A percentile compares a stretch with the other conserved stretches of the same genome.
Conservation (phyloP, 1,140 invertebrate species). For the Steinernema khuongi region DNA sequence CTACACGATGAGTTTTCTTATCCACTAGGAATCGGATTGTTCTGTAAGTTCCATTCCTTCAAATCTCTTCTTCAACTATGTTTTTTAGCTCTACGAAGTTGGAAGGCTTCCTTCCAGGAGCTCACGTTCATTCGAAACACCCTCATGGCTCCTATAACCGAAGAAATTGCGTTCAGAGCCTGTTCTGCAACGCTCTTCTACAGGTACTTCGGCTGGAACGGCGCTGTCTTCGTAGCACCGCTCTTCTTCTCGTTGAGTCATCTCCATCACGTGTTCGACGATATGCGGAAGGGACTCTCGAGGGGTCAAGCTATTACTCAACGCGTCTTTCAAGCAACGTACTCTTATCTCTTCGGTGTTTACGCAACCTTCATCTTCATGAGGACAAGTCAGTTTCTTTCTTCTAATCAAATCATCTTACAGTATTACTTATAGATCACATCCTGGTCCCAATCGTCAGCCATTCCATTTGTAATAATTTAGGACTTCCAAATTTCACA, state of each 20-base stretch:
- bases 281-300: not conserved
- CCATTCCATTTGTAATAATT: not conserved
- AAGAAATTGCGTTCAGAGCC: not conserved
- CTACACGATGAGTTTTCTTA: not conserved
- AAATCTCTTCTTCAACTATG: not conserved
- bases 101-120: not conserved
- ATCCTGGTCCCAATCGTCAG: not conserved
- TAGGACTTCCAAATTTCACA: not conserved
- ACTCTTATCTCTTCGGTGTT: not conserved
- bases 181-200: not conserved
- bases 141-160: not conserved
- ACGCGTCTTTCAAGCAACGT: not conserved
- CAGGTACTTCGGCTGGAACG: not conserved
- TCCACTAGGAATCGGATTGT: not conserved
- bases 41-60: not conserved
- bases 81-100: not conserved
- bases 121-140: not conserved
- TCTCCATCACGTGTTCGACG: not conserved
- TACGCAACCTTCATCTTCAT: not conserved
- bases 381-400: not conserved
- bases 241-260: not conserved
- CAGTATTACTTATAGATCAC: not conserved
- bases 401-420: not conserved
- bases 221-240: not conserved
- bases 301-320: not conserved